A percentile compares a stretch with the other conserved stretches of the same genome.
Evolutionary conservation across 2,888 invertebrate genomes (phyloP).

Genomic region (Hipparchia semele): DNA sequence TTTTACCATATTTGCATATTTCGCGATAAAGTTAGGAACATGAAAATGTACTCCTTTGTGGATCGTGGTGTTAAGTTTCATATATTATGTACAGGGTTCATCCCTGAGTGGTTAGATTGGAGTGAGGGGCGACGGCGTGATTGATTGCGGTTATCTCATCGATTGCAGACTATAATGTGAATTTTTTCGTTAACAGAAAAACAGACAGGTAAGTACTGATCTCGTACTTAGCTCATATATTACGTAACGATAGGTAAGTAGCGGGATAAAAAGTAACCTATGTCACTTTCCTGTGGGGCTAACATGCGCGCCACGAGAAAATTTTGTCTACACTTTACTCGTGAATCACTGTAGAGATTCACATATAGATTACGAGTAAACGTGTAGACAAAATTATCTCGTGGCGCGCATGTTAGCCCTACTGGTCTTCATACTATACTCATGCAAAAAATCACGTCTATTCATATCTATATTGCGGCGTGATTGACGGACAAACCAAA

Average conservation of each 20-base stretch:
- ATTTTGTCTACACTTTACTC: too few species aligned
- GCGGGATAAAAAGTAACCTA: background rate
- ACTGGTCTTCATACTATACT: too few species aligned
- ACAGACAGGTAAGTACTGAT: background rate
- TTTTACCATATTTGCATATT: background rate
- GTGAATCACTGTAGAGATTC: too few species aligned
- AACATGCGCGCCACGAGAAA: too few species aligned
- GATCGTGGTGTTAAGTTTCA: slow-evolving; percentile 52
- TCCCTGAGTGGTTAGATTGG: slow-evolving; percentile 45
- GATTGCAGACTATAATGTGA: slow-evolving; percentile 50
- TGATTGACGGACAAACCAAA: too few species aligned
- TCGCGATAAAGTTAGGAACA: background rate
- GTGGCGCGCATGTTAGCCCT: too few species aligned
- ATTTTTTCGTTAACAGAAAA: slow-evolving; percentile 48
- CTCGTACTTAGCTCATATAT: background rate
- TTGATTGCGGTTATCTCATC: slow-evolving; percentile 56
- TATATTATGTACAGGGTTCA: slow-evolving; percentile 61
- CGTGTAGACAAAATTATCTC: too few species aligned
- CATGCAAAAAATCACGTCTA: too few species aligned
- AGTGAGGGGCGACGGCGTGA: slow-evolving; percentile 49
- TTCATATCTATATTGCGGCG: too few species aligned
- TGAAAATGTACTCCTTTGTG: slow-evolving; percentile 36
- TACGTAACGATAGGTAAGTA: background rate
- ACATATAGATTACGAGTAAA: too few species aligned
- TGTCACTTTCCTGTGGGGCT: too few species aligned